Percentiles rank a stretch among this genome's conserved stretches.
These are phyloP conservation scores for Rhinopomastus cyanomelas DNA, from an alignment of 2,113 vertebrate genomes.

Conservation along the genomic window DNA sequence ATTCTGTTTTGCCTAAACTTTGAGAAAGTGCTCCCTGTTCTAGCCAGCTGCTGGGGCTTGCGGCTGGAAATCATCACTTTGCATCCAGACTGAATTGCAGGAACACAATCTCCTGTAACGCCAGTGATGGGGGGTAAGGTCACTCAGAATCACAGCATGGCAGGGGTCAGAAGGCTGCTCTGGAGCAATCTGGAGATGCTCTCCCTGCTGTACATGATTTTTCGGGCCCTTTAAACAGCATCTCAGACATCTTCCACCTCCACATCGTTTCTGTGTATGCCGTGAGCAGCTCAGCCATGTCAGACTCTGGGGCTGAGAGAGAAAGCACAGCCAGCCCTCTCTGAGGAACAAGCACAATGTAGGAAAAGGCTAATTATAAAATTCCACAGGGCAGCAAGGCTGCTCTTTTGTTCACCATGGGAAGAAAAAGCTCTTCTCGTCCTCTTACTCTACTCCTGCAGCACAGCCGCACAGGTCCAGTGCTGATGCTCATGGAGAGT, in stretches of 20 bases:
- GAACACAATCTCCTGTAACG: rapidly evolving
- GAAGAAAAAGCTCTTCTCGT: neutral
- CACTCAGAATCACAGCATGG: no score
- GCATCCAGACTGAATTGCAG: neutral
- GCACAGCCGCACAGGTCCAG: neutral
- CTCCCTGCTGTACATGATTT: neutral
- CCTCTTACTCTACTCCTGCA: neutral
- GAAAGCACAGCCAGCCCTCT: conserved; percentile 38
- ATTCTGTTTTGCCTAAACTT: conserved; percentile 17
- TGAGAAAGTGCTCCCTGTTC: rapidly evolving
- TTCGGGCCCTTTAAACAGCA: neutral
- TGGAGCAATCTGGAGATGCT: neutral
- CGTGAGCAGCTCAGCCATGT: neutral
- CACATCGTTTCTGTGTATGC: neutral
- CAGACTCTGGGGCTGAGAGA: neutral
- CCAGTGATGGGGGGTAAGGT: no score
- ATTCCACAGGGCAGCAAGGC: conserved; percentile 9
- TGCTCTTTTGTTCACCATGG: neutral
- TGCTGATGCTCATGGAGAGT: neutral
- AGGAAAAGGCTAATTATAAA: conserved; percentile 27
- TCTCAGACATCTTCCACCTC: neutral
- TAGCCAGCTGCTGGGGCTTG: neutral
- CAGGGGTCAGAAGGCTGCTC: no score
- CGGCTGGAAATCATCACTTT: neutral
- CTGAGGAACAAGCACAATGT: neutral